Conservation (phyloP, 2,888 invertebrate species). For the Anticlea derivata region DNA sequence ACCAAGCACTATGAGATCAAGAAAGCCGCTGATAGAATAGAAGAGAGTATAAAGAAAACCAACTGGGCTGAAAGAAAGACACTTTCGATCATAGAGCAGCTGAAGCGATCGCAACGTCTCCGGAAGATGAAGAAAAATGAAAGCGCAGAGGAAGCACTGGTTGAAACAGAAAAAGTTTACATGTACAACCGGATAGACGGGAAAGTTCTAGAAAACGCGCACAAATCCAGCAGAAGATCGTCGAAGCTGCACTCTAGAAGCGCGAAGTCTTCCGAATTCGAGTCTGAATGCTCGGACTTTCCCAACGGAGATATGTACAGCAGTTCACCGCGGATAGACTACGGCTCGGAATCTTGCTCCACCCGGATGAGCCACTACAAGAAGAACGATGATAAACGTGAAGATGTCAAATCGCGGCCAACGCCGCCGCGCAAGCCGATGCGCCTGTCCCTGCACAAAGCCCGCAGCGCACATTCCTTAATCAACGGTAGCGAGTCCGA, state of each 20-base stretch:
- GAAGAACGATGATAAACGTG: slow-evolving; percentile 59
- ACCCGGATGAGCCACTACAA: slow-evolving; percentile 67
- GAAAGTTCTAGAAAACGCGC: slow-evolving; percentile 79
- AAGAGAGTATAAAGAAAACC: slow-evolving; percentile 78
- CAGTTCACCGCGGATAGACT: slow-evolving; percentile 77
- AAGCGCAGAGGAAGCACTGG: slow-evolving; percentile 74
- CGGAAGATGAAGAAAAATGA: slow-evolving; percentile 71
- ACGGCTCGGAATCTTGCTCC: slow-evolving; percentile 83
- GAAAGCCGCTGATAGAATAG: slow-evolving; percentile 71
- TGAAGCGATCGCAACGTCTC: slow-evolving; percentile 72
- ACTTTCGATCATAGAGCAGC: slow-evolving; percentile 74
- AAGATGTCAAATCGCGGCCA: slow-evolving; percentile 84
- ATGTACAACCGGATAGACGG: slow-evolving; percentile 78
- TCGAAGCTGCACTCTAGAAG: slow-evolving; percentile 83
- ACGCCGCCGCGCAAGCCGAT: slow-evolving; percentile 94
- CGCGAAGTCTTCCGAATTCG: slow-evolving; percentile 90
- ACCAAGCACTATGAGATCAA: slow-evolving; percentile 64
- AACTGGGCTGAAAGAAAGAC: slow-evolving; percentile 80
- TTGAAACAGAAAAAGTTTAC: slow-evolving; percentile 75
- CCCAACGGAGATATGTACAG: slow-evolving; percentile 72
- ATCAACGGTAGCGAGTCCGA: slow-evolving; percentile 75
- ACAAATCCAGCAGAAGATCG: slow-evolving; percentile 77
- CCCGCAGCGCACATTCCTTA: slow-evolving; percentile 91
- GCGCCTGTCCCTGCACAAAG: slow-evolving; percentile 91
- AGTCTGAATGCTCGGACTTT: slow-evolving; percentile 87